These are phyloP conservation scores for Micrastur ruficollis DNA, from an alignment of 2,797 vertebrate species.

Conservation along the genomic window DNA sequence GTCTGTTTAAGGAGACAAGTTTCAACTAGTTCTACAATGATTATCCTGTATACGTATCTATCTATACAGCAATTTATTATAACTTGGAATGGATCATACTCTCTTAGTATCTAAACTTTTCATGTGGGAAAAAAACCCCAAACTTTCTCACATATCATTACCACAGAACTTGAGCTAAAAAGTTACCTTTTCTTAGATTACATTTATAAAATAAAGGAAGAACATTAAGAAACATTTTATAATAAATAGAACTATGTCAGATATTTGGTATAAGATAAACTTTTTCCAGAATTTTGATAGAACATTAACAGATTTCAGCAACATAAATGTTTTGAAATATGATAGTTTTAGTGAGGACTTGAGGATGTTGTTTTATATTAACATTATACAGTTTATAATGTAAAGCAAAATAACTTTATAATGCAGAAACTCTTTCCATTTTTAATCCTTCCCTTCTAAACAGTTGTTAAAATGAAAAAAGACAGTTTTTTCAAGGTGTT, in stretches of 20 bases:
- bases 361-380: neutral
- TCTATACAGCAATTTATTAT: neutral
- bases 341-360: neutral
- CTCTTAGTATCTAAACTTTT: neutral
- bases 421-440: neutral
- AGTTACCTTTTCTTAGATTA: neutral
- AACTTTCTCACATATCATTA: neutral
- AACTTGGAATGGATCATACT: neutral
- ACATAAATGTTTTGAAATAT: neutral
- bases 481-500: neutral
- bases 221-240: neutral
- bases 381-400: neutral
- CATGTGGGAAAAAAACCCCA: accelerated
- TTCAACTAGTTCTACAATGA: neutral
- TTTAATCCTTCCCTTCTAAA: neutral
- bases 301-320: neutral
- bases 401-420: neutral
- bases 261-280: neutral
- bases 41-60: neutral
- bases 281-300: neutral
- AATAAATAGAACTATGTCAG: neutral
- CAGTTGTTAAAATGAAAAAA: neutral
- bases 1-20: neutral
- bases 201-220: neutral
- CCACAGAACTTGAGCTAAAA: neutral